Conservation (phyloP, 1,140 invertebrate genomes). For the Drosophila sucinea region DNA sequence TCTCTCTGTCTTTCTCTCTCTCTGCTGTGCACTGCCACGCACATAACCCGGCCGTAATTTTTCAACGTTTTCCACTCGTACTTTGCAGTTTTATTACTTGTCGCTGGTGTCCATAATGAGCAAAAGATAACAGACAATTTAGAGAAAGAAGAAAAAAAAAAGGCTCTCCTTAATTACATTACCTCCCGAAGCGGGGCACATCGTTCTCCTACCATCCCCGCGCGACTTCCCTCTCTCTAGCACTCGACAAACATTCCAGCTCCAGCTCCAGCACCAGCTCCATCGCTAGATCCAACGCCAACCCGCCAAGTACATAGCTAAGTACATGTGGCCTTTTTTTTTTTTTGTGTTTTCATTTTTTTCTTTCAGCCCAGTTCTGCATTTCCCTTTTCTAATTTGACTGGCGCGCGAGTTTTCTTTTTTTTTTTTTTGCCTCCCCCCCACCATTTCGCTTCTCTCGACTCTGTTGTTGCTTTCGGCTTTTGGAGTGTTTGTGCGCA, state of each 20-base stretch:
- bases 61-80: conserved; percentile 66
- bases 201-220: background rate
- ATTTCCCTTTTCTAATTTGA: conserved; percentile 64
- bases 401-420: conserved; percentile 29
- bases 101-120: conserved; percentile 70
- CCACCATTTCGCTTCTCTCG: conserved; percentile 1
- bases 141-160: conserved; percentile 51
- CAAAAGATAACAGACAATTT: conserved; percentile 71
- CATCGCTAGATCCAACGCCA: background rate
- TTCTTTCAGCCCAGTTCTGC: conserved; percentile 43
- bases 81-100: conserved; percentile 71
- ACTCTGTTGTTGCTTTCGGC: conserved; percentile 36
- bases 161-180: conserved; percentile 63
- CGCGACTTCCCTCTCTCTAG: background rate
- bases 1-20: conserved; percentile 1
- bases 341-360: background rate
- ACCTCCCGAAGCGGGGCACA: conserved; percentile 24
- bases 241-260: conserved; percentile 21
- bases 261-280: too few species aligned
- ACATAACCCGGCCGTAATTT: conserved; percentile 66
- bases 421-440: conserved; percentile 22
- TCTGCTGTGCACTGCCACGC: conserved; percentile 31
- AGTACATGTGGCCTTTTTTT: conserved; percentile 38
- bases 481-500: conserved; percentile 60
- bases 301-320: conserved; percentile 27